These are phyloP conservation scores for Actinia tenebrosa DNA, from an alignment of 64 coral and sea anemone genomes.

Conservation along the genomic window DNA sequence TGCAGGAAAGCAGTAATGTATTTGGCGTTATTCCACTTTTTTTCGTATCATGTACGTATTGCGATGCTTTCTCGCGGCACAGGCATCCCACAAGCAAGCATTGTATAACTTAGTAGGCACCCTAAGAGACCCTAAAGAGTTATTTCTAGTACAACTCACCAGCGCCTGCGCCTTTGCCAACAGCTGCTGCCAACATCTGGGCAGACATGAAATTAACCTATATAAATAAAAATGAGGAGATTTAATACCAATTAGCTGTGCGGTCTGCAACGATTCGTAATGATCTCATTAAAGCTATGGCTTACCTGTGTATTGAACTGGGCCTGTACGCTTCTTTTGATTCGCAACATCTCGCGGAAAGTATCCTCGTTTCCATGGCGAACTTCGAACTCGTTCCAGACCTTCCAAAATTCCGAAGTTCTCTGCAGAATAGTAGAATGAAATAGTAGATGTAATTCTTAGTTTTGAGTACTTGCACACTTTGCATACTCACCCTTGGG, in stretches of 20 bases:
- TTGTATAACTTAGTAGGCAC: too few species aligned
- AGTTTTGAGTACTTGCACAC: too few species aligned
- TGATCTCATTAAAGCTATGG: not conserved
- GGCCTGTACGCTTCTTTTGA: constrained; percentile 97
- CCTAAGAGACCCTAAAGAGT: too few species aligned
- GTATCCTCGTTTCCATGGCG: constrained; percentile 99
- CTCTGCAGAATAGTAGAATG: constrained; percentile 35
- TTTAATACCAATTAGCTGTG: too few species aligned
- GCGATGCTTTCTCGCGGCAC: too few species aligned
- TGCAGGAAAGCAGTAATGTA: too few species aligned
- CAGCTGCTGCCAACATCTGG: constrained; percentile 87
- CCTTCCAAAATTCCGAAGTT: constrained; percentile 87
- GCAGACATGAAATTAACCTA: constrained; percentile 99
- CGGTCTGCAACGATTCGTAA: not conserved
- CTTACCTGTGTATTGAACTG: constrained; percentile 96
- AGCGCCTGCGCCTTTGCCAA: constrained; percentile 31
- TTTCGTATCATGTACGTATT: too few species aligned
- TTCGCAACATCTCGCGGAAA: constrained; percentile 97
- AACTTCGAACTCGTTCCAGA: constrained; percentile 98
- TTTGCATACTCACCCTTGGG: constrained; percentile 62
- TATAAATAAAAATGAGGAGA: not conserved
- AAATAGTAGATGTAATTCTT: not conserved
- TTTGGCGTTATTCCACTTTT: too few species aligned
- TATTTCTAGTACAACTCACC: constrained; percentile 6
- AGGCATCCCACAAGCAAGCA: not conserved